These are phyloP conservation scores for Wiebesia pumilae DNA, from an alignment of 1,140 invertebrate genomes.

Conservation along the genomic window DNA sequence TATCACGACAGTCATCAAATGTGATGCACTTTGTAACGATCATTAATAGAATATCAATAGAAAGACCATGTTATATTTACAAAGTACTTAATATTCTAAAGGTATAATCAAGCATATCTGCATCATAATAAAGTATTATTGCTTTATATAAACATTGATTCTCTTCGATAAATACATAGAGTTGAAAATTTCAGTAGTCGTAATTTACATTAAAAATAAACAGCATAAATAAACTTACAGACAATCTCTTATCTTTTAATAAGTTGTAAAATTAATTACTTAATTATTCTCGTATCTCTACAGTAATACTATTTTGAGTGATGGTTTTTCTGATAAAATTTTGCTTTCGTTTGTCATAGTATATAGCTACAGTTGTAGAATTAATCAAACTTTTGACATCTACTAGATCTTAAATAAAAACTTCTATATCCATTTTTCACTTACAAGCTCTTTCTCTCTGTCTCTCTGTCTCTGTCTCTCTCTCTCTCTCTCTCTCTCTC, in stretches of 20 bases:
- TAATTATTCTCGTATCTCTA: neutral
- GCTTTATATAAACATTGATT: neutral
- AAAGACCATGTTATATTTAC: neutral
- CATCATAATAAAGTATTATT: neutral
- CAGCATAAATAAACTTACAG: neutral
- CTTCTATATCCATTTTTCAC: conserved; percentile 20
- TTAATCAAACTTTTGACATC: conserved; percentile 29
- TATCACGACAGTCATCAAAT: neutral
- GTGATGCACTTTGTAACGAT: neutral
- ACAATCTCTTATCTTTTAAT: neutral
- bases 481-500: neutral
- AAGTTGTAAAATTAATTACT: conserved; percentile 2
- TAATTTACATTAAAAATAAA: neutral
- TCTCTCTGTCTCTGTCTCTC: neutral
- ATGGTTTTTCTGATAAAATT: conserved; percentile 24
- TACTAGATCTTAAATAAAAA: conserved; percentile 28
- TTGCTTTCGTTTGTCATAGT: conserved; percentile 13
- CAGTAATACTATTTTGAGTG: neutral
- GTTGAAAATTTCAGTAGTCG: neutral
- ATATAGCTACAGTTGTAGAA: neutral
- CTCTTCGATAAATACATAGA: neutral
- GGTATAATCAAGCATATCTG: neutral
- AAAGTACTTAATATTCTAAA: neutral
- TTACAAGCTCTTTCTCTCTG: neutral
- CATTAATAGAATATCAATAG: neutral